A percentile compares a stretch with the other conserved stretches of the same genome.
Evolutionary conservation across 2,888 invertebrate genomes (phyloP).

Genomic region (Campopleginae sp.): DNA sequence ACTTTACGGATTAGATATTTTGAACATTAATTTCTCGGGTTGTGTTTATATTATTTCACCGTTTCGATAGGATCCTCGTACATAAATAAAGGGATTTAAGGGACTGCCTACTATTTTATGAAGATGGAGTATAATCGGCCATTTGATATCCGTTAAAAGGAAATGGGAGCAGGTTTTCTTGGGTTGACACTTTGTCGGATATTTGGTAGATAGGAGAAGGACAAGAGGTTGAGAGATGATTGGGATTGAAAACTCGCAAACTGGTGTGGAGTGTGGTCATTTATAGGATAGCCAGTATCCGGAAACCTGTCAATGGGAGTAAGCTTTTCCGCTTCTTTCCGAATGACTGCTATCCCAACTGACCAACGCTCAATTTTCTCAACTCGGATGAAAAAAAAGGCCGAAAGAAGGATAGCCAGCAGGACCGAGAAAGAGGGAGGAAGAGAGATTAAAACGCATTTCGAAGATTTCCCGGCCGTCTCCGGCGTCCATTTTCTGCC

Average conservation of each 20-base stretch:
- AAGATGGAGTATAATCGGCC: not conserved
- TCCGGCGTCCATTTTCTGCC: conserved; percentile 20
- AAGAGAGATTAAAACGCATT: conserved; percentile 50
- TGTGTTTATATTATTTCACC: not conserved
- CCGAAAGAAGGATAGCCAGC: not conserved
- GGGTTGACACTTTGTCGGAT: conserved; percentile 13
- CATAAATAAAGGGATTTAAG: not conserved
- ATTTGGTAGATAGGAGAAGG: not conserved
- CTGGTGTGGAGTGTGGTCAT: not conserved
- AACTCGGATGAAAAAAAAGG: not conserved
- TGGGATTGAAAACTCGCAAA: not conserved
- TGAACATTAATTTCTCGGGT: not conserved
- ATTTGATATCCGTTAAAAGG: not conserved
- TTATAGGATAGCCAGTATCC: conserved; percentile 17
- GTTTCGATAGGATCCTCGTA: not conserved
- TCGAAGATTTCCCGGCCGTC: conserved; percentile 61
- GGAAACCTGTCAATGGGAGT: conserved; percentile 33
- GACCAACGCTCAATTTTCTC: conserved; percentile 6
- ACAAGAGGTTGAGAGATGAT: not conserved
- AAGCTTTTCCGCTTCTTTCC: conserved; percentile 25
- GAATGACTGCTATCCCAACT: conserved; percentile 15
- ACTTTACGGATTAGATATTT: not conserved
- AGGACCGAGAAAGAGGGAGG: not conserved
- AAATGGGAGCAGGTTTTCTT: not conserved
- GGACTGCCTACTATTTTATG: not conserved